Conservation (phyloP, 2,113 vertebrate genomes). For the Myotis yumanensis region DNA sequence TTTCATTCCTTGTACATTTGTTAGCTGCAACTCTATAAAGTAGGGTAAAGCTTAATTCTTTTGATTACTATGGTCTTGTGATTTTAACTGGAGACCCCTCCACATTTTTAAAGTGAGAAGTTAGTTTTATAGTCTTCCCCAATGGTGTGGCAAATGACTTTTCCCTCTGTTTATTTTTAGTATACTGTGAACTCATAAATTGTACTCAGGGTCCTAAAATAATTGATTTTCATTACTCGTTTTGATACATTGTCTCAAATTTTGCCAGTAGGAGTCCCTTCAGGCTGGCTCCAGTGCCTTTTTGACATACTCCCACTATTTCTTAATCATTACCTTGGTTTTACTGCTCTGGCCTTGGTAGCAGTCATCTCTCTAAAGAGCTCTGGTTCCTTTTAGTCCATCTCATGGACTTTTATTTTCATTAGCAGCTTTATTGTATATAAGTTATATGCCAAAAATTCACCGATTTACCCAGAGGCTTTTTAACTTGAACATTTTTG, state of each 20-base stretch:
- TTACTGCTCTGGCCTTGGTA: not conserved
- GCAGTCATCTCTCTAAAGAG: not conserved
- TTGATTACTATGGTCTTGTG: not conserved
- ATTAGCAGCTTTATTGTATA: not conserved
- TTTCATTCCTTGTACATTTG: not conserved
- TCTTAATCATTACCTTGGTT: not conserved
- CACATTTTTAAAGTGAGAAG: not conserved
- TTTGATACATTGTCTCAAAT: not conserved
- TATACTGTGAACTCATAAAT: not conserved
- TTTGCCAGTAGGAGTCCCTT: not conserved
- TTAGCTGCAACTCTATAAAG: not conserved
- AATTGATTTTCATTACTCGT: not conserved
- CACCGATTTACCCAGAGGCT: not conserved
- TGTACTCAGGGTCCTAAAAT: not conserved
- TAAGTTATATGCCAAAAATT: not conserved
- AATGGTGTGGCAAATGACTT: not conserved
- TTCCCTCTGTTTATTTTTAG: not conserved
- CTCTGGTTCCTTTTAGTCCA: not conserved
- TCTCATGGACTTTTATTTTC: not conserved
- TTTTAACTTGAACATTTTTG: constrained; percentile 1
- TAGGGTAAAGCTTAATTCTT: not conserved
- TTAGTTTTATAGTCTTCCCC: not conserved
- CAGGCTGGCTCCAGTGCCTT: not conserved
- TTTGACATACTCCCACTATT: not conserved
- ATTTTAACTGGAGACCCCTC: no score